phyloP scores from a whole-genome alignment of 1,140 invertebrate species.

The Hycleus cichorii region DNA sequence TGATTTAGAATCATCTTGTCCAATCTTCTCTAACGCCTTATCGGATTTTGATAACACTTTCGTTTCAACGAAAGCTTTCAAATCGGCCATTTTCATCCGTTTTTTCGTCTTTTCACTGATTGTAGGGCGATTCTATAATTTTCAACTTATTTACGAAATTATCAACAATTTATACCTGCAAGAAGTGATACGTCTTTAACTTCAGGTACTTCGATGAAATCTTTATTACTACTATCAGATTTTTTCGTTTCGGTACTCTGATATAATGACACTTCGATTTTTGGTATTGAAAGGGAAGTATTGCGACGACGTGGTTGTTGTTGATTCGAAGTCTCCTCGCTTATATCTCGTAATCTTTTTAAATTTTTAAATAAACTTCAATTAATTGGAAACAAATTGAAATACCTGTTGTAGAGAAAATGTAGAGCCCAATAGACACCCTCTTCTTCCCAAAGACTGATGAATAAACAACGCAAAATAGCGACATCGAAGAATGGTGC shows the following conservation, averaged over 20 bases:
- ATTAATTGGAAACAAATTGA: too few relatives aligned
- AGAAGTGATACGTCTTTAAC: constrained; percentile 52
- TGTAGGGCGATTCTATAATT: constrained; percentile 43
- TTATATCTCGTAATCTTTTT: too few relatives aligned
- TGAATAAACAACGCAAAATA: too few relatives aligned
- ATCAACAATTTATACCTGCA: constrained; percentile 37
- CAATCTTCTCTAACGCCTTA: constrained; percentile 83
- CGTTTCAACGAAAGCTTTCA: constrained; percentile 84
- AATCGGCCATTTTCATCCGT: constrained; percentile 82
- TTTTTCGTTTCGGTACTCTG: constrained; percentile 63
- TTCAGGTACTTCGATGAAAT: constrained; percentile 69
- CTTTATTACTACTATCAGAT: constrained; percentile 55
- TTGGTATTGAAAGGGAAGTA: constrained; percentile 88
- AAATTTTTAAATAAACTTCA: neutral
- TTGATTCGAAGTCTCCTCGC: too few relatives aligned
- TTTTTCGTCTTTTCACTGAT: constrained; percentile 53
- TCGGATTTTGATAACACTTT: constrained; percentile 86
- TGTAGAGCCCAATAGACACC: constrained; percentile 96
- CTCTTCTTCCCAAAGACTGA: constrained; percentile 97
- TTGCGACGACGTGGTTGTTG: constrained; percentile 72
- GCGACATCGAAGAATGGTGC: constrained; percentile 95
- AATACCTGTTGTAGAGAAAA: constrained; percentile 79
- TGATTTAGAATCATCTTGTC: constrained; percentile 59
- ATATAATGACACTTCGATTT: constrained; percentile 81
- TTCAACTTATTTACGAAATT: neutral